These are phyloP conservation scores for Tortricodes alternella DNA, from an alignment of 2,888 invertebrate species.

Conservation along the genomic window DNA sequence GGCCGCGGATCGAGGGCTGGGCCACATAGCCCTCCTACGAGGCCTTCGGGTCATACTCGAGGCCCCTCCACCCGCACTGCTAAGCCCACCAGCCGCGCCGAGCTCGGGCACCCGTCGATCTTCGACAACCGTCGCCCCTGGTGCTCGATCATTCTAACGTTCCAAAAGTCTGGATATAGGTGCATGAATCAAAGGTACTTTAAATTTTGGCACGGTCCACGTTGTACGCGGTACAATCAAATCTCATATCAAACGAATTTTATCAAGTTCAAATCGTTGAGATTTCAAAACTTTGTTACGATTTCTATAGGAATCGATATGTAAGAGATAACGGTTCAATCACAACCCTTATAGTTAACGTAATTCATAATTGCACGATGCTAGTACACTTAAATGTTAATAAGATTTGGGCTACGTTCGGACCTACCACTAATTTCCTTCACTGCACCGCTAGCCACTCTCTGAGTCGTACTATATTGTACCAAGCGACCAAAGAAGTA, in stretches of 20 bases:
- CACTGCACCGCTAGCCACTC: too few relatives aligned
- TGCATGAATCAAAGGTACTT: constrained; percentile 62
- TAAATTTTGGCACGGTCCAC: constrained; percentile 54
- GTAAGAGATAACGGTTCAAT: constrained; percentile 58
- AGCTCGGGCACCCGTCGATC: constrained; percentile 42
- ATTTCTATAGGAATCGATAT: constrained; percentile 39
- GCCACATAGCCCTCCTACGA: constrained; percentile 89
- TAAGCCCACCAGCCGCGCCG: constrained; percentile 47
- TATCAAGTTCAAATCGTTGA: constrained; percentile 37
- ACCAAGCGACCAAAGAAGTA: constrained; percentile 23
- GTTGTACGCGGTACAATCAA: constrained; percentile 33
- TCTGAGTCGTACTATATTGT: constrained; percentile 9
- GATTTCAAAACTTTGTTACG: constrained; percentile 34
- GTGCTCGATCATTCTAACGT: constrained; percentile 47
- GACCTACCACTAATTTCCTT: constrained; percentile 4
- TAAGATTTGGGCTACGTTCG: constrained; percentile 45
- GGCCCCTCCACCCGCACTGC: constrained; percentile 80
- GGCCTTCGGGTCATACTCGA: constrained; percentile 78
- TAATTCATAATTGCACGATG: constrained; percentile 73
- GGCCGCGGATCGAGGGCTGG: constrained; percentile 96
- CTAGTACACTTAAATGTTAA: constrained; percentile 75
- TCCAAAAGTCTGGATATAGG: constrained; percentile 58
- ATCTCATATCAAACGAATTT: constrained; percentile 31
- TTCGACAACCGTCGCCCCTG: constrained; percentile 46
- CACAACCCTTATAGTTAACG: constrained; percentile 70